These are phyloP conservation scores for Papilio polyxenes DNA, from an alignment of 1,140 invertebrate species.

Conservation along the genomic window DNA sequence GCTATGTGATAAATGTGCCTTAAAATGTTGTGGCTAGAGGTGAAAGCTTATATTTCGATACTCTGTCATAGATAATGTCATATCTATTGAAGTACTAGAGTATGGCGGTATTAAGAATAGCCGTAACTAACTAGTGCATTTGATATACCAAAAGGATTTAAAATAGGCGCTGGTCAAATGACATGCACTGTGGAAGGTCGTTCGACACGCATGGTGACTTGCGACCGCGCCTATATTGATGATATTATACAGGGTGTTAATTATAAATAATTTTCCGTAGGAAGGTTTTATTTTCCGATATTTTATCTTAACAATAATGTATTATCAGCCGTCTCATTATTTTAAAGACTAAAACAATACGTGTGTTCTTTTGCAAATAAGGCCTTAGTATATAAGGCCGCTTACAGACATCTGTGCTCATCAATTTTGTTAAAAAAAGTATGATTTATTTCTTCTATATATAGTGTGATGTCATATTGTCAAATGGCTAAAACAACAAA, in stretches of 20 bases:
- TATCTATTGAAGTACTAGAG: too few species aligned
- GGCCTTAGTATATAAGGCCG: too few species aligned
- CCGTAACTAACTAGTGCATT: not conserved
- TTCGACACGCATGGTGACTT: slow-evolving; percentile 32
- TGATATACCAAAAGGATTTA: not conserved
- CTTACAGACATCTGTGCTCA: too few species aligned
- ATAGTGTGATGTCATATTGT: not conserved
- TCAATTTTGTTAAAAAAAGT: too few species aligned
- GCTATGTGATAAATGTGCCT: too few species aligned
- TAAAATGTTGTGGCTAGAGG: too few species aligned
- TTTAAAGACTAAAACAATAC: too few species aligned
- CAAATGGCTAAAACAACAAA: not conserved
- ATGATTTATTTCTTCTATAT: not conserved
- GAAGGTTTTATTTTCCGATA: not conserved
- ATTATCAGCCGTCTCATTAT: too few species aligned
- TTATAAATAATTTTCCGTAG: not conserved
- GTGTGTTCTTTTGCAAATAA: too few species aligned
- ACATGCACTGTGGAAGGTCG: slow-evolving; percentile 9
- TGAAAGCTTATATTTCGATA: too few species aligned
- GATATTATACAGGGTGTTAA: slow-evolving; percentile 11
- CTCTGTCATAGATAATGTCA: too few species aligned
- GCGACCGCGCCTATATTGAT: slow-evolving; percentile 32
- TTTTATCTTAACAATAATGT: too few species aligned
- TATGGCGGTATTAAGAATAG: not conserved
- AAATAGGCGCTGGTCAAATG: slow-evolving; percentile 32